Conservation (phyloP, 2,888 invertebrate species). For the Theodoxus fluviatilis region DNA sequence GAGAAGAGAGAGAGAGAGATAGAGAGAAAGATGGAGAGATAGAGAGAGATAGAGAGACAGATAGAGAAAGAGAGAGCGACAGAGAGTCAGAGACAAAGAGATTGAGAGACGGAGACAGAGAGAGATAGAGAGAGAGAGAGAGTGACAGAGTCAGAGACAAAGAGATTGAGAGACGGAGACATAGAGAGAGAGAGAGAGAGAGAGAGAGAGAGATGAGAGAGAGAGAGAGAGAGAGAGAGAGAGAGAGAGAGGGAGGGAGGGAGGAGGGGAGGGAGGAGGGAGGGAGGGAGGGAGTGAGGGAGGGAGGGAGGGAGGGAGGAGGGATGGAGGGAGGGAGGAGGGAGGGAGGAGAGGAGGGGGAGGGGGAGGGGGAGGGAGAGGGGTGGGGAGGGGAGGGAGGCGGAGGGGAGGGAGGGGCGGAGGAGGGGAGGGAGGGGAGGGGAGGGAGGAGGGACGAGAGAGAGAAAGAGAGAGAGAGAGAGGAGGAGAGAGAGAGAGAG, state of each 20-base stretch:
- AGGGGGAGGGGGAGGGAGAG: neutral
- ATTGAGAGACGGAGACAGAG: neutral
- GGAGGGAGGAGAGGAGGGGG: neutral
- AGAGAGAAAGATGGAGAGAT: neutral
- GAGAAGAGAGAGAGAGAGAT: neutral
- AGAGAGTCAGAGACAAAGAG: neutral
- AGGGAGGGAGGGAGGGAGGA: neutral
- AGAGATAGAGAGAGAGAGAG: neutral
- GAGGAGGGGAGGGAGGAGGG: slow-evolving; percentile 1
- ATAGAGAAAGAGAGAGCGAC: neutral
- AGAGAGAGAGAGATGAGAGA: neutral
- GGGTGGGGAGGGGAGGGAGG: neutral
- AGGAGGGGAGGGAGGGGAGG: neutral
- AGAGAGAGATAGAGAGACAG: slow-evolving; percentile 9
- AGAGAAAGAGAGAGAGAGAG: slow-evolving; percentile 3
- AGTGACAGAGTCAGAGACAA: neutral
- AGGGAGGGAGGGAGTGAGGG: neutral
- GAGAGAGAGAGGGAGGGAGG: neutral
- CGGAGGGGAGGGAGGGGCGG: neutral
- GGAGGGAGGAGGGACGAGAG: neutral
- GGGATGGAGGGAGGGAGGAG: neutral
- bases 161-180: neutral
- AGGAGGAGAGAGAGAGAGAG: neutral
- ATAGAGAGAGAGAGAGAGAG: neutral
- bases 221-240: slow-evolving; percentile 7